Conservation (phyloP, 2,797 vertebrate genomes). For the Coreius guichenoti region DNA sequence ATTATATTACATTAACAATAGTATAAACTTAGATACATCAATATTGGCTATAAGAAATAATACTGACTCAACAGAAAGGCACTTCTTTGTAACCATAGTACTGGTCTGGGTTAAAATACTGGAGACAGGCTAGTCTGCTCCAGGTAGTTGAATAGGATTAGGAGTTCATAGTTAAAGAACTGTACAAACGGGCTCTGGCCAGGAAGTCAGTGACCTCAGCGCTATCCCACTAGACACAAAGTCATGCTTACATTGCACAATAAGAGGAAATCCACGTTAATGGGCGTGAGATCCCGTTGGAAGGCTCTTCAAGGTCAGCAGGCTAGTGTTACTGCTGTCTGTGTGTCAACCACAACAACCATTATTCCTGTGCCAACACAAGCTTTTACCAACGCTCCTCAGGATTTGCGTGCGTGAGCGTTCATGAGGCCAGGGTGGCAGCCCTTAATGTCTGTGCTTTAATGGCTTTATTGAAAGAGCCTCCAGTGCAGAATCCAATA, state of each 20-base stretch:
- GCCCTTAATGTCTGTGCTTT: constrained; percentile 65
- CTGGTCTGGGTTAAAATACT: constrained; percentile 66
- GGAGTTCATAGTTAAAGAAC: constrained; percentile 39
- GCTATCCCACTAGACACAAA: constrained; percentile 60
- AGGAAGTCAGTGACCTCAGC: constrained; percentile 18
- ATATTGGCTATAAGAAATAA: constrained; percentile 69
- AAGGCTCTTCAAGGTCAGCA: constrained; percentile 59
- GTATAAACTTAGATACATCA: constrained; percentile 67
- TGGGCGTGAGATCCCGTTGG: constrained; percentile 60
- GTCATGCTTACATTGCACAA: constrained; percentile 65
- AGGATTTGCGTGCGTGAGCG: constrained; percentile 35
- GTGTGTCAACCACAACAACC: constrained; percentile 41
- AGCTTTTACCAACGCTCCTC: constrained; percentile 21
- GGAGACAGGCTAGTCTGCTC: constrained; percentile 62
- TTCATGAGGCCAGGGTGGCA: constrained; percentile 43
- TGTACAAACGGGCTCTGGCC: constrained; percentile 36
- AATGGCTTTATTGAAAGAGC: constrained; percentile 62
- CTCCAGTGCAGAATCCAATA: constrained; percentile 68
- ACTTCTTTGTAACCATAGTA: constrained; percentile 69
- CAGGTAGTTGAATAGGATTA: constrained; percentile 36
- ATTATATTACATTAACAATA: constrained; percentile 63
- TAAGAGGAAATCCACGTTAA: constrained; percentile 62
- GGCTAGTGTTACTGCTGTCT: constrained; percentile 48
- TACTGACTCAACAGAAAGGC: constrained; percentile 79
- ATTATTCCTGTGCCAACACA: constrained; percentile 40